Conservation (phyloP, 2,113 vertebrate species). For the Colossoma macropomum region DNA sequence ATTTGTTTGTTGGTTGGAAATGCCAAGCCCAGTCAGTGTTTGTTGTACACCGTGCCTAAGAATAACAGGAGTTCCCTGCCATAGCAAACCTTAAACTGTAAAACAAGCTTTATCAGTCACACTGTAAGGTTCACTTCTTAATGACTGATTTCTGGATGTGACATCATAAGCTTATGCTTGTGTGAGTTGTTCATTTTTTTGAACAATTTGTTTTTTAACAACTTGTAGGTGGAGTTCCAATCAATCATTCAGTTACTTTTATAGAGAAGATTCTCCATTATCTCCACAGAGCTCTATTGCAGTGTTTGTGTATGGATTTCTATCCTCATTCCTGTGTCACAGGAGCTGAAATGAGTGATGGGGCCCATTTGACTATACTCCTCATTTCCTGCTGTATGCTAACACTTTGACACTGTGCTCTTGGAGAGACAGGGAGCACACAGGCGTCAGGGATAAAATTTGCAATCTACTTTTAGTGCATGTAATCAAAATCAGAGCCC, state of each 20-base stretch:
- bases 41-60: no score
- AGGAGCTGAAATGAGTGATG: neutral
- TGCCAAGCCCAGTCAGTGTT: no score
- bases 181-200: neutral
- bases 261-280: neutral
- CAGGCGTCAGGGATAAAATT: slow-evolving; percentile 10
- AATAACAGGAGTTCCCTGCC: no score
- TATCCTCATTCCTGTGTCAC: neutral
- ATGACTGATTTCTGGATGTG: neutral
- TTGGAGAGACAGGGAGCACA: neutral
- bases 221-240: neutral
- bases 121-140: slow-evolving; percentile 5
- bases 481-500: slow-evolving; percentile 32
- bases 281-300: neutral
- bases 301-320: slow-evolving; percentile 12
- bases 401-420: neutral
- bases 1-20: no score
- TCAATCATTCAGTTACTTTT: slow-evolving; percentile 11
- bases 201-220: slow-evolving; percentile 20
- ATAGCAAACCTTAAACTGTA: no score
- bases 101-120: slow-evolving; percentile 6
- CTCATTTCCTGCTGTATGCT: neutral
- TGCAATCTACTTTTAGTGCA: slow-evolving; percentile 39
- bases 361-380: neutral
- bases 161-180: neutral